These are phyloP conservation scores for Papilio machaon DNA, from an alignment of 1,140 invertebrate genomes.

Conservation along the genomic window DNA sequence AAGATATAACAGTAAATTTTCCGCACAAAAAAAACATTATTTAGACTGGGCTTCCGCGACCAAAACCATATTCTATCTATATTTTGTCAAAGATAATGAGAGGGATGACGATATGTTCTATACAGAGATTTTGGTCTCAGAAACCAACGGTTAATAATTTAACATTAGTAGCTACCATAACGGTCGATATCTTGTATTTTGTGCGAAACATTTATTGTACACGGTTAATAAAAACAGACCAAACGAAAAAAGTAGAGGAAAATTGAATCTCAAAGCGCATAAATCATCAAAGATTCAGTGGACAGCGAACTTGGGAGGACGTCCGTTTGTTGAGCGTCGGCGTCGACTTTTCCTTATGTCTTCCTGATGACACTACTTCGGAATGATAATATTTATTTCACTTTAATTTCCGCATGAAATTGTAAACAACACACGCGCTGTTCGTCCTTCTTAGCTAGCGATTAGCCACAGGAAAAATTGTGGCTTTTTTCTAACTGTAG, in stretches of 20 bases:
- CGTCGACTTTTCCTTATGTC: constrained; percentile 57
- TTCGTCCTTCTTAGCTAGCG: constrained; percentile 33
- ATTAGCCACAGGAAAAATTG: constrained; percentile 13
- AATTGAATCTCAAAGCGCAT: constrained; percentile 37
- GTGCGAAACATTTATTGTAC: constrained; percentile 25
- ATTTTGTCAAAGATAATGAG: no score
- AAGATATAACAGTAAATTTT: not conserved
- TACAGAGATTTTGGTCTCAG: no score
- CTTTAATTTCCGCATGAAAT: constrained; percentile 49
- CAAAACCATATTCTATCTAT: not conserved
- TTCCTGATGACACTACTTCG: constrained; percentile 48
- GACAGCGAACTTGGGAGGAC: constrained; percentile 47
- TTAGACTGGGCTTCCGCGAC: no score
- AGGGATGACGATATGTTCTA: no score
- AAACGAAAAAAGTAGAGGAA: constrained; percentile 40
- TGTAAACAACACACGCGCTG: constrained; percentile 20
- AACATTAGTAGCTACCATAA: not conserved
- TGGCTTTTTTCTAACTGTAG: constrained; percentile 4
- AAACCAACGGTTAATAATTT: not conserved
- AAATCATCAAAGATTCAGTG: constrained; percentile 56
- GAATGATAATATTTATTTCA: constrained; percentile 54
- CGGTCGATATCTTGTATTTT: not conserved
- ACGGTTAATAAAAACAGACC: constrained; percentile 4
- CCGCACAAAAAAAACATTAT: not conserved
- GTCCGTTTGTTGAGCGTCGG: constrained; percentile 43